Evolutionary conservation across 2,888 invertebrate genomes (phyloP).

Genomic region (Hedya salicella): DNA sequence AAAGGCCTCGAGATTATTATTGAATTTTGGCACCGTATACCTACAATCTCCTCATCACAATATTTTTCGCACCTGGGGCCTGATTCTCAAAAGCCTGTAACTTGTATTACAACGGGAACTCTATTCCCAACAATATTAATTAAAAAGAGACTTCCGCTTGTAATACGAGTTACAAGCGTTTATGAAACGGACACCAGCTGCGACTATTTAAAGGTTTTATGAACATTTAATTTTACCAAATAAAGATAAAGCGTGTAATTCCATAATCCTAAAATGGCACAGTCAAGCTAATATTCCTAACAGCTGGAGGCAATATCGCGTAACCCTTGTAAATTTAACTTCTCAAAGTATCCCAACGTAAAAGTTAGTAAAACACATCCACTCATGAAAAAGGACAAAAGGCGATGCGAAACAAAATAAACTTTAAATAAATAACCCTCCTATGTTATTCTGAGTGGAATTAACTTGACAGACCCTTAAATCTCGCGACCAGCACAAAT

Average conservation of each 20-base stretch:
- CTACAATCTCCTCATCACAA: no score
- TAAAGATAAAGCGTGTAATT: neutral
- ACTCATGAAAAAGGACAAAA: slow-evolving; percentile 12
- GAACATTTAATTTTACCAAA: neutral
- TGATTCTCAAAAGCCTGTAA: no score
- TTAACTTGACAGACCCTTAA: slow-evolving; percentile 32
- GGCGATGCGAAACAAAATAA: neutral
- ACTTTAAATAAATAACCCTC: slow-evolving; percentile 14
- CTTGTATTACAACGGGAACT: no score
- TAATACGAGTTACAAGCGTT: no score
- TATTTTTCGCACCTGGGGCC: no score
- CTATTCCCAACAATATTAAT: no score
- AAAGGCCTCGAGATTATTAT: no score
- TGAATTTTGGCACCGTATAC: no score
- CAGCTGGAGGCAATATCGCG: neutral
- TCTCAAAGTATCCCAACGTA: neutral
- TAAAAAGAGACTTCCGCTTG: no score
- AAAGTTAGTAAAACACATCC: slow-evolving; percentile 12
- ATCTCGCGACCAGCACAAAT: slow-evolving; percentile 8
- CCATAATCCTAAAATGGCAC: neutral
- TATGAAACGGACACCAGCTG: no score
- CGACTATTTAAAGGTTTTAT: no score
- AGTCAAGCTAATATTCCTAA: neutral
- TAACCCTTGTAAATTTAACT: slow-evolving; percentile 11
- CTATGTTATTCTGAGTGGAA: slow-evolving; percentile 21